A percentile compares a stretch with the other conserved stretches of the same genome.
Conservation (phyloP, 2,113 vertebrate genomes). For the Gallinago jamesoni region DNA sequence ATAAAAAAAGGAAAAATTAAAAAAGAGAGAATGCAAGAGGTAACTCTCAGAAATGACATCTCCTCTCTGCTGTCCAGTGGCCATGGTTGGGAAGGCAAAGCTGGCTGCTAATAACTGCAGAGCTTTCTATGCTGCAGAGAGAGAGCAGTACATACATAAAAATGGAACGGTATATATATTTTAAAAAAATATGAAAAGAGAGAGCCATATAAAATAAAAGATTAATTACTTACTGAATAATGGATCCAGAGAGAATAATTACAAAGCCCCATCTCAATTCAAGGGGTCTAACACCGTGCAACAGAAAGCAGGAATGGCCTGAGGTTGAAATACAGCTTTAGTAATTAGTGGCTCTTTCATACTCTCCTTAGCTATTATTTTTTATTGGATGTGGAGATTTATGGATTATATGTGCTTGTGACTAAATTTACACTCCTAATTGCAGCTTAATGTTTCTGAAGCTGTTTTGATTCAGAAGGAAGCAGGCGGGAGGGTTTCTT, state of each 20-base stretch:
- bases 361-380: constrained; percentile 28
- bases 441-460: constrained; percentile 15
- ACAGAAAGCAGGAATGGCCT: not conserved
- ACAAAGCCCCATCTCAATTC: not conserved
- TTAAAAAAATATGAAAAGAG: not conserved
- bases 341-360: not conserved
- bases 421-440: constrained; percentile 42
- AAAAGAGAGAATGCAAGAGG: not conserved
- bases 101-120: not conserved
- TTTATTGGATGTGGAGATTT: constrained; percentile 51
- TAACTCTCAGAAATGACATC: not conserved
- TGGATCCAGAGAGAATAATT: constrained; percentile 9
- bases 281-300: not conserved
- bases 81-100: not conserved
- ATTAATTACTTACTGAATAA: not conserved
- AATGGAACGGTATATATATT: not conserved
- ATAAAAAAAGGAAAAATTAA: not conserved
- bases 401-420: not conserved
- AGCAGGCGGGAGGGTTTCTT: not conserved
- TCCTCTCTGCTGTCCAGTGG: not conserved
- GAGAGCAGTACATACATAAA: accelerated
- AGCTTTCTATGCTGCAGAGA: not conserved
- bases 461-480: not conserved
- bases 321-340: constrained; percentile 22
- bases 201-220: not conserved